Percentiles rank a stretch among this genome's conserved stretches.
These are phyloP conservation scores for Danaus plexippus DNA, from an alignment of 1,140 invertebrate species.

Conservation along the genomic window DNA sequence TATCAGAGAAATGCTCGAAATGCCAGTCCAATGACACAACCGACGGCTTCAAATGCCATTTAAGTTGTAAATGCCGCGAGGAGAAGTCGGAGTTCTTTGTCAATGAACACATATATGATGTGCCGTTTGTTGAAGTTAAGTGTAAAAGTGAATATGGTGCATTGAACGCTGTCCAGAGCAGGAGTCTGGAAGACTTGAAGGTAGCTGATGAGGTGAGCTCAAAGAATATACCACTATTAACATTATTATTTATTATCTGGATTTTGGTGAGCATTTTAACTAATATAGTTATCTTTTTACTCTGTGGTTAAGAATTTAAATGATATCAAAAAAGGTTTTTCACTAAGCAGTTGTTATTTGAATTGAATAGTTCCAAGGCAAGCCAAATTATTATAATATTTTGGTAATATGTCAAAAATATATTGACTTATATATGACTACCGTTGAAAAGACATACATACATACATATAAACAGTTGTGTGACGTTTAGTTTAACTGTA, in stretches of 20 bases:
- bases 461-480: too few species aligned
- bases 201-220: conserved; percentile 32
- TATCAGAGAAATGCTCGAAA: conserved; percentile 42
- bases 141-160: conserved; percentile 42
- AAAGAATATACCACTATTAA: conserved; percentile 28
- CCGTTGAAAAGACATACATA: too few species aligned
- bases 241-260: not conserved
- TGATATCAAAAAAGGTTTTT: too few species aligned
- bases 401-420: too few species aligned
- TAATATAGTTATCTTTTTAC: too few species aligned
- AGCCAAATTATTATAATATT: too few species aligned
- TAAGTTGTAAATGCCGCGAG: conserved; percentile 51
- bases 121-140: conserved; percentile 31
- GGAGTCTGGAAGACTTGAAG: conserved; percentile 50
- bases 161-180: conserved; percentile 33
- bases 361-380: too few species aligned
- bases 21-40: conserved; percentile 44
- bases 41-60: conserved; percentile 57
- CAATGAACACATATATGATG: conserved; percentile 60
- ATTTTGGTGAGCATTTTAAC: too few species aligned
- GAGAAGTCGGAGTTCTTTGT: conserved; percentile 47
- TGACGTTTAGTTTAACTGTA: too few species aligned
- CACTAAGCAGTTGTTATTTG: too few species aligned
- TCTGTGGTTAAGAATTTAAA: too few species aligned
- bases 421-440: too few species aligned